Evolutionary conservation across 1,140 invertebrate species (phyloP).

Genomic region (Danaus plexippus): DNA sequence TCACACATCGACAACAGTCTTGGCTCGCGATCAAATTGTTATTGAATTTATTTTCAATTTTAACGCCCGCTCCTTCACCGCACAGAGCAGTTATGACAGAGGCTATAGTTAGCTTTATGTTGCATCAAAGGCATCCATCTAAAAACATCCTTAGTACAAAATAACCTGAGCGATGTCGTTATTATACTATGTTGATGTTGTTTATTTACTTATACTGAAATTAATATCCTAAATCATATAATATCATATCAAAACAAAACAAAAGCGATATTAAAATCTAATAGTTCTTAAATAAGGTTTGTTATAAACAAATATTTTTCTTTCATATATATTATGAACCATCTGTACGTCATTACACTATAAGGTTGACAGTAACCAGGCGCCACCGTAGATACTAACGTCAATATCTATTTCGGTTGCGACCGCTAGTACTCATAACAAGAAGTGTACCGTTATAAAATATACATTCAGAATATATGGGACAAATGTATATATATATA

Average conservation of each 20-base stretch:
- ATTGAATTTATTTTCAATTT: conserved; percentile 72
- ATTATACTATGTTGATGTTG: too few relatives aligned
- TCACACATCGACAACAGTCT: conserved; percentile 59
- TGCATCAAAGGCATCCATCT: too few relatives aligned
- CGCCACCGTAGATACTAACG: conserved; percentile 67
- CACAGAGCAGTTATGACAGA: conserved; percentile 38
- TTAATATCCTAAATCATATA: not conserved
- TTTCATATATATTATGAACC: too few relatives aligned
- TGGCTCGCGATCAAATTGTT: conserved; percentile 69
- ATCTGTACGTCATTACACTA: conserved; percentile 25
- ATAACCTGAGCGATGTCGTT: too few relatives aligned
- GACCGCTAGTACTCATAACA: conserved; percentile 24
- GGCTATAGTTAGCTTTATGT: not conserved
- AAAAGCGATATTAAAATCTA: too few relatives aligned
- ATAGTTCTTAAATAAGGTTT: too few relatives aligned
- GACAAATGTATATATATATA: too few relatives aligned
- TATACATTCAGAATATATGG: too few relatives aligned
- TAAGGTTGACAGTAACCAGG: conserved; percentile 68
- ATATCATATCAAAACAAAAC: conserved; percentile 17
- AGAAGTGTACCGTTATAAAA: too few relatives aligned
- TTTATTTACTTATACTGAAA: too few relatives aligned
- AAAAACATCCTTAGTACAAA: not conserved
- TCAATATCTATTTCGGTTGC: conserved; percentile 67
- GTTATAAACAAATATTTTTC: too few relatives aligned
- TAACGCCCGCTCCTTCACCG: conserved; percentile 64